phyloP scores from a whole-genome alignment of 2,888 invertebrate genomes.

The Campoplex nolae region DNA sequence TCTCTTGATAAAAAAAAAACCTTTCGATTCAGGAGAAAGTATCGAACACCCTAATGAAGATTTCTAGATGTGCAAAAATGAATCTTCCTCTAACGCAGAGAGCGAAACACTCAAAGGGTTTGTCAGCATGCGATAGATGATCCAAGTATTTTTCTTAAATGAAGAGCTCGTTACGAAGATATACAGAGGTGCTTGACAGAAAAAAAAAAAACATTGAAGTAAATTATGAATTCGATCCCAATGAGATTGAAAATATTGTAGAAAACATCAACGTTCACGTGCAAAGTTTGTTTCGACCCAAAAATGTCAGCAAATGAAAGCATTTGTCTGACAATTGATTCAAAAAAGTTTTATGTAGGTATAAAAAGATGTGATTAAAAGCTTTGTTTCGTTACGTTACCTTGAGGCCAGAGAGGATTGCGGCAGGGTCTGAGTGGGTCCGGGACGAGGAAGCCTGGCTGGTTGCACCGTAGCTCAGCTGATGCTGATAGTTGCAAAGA shows the following conservation, averaged over 20 bases:
- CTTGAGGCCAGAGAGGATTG: conserved; percentile 86
- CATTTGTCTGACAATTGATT: neutral
- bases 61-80: neutral
- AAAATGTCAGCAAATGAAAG: neutral
- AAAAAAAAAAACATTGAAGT: neutral
- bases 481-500: conserved; percentile 91
- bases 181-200: neutral
- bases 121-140: neutral
- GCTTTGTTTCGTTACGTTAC: conserved; percentile 81
- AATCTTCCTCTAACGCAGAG: neutral
- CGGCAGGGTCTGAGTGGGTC: conserved; percentile 86
- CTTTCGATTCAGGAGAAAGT: neutral
- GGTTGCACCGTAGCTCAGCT: conserved; percentile 89
- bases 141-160: neutral
- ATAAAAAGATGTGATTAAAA: neutral
- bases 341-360: neutral
- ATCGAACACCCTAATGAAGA: neutral
- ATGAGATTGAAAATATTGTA: neutral
- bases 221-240: no score
- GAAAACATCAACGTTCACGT: neutral
- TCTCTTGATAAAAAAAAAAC: neutral
- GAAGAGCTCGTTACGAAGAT: neutral
- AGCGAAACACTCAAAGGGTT: neutral
- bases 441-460: conserved; percentile 82
- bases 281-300: neutral